Evolutionary conservation across 2,797 vertebrate species (phyloP), one percentile per base, ranked within the genome.

Genomic region (Lemur catta): DNA sequence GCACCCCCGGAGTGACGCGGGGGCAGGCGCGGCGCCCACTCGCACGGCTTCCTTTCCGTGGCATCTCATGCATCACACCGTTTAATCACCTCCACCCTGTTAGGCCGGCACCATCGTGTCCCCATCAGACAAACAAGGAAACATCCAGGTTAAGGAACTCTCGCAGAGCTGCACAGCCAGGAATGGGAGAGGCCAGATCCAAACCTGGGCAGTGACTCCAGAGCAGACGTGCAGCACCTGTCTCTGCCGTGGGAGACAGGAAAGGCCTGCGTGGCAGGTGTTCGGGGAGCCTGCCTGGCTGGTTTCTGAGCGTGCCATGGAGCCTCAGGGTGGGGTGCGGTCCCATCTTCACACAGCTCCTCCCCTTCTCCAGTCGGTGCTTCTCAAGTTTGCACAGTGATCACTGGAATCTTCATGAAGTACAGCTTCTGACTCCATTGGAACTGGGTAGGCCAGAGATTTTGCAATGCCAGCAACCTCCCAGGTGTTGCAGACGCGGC

Each of bases 221-320:
- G 8, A 24, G 4, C 5, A 0, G 30, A 15, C 0, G 7, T 18
- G 13, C 24, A 15, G 35, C 55, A 7, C 7, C 8, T 12, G 1
- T 43, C 24, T 14, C 67, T 8, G 3, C 26, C 9, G 1, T 1
- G 41, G n/a, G 26, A 26, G 22, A 17, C 11, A 46, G 43, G 76
- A 30, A 38, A 14, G 79, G 14, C 38, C 13, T 7, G 17, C 7
- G n/a, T 0, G 9, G 22, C 22, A 0, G 4, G 7, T 12, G 12
- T 3, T 8, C 12, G 18, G 18, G 10, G 4, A 63, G 15, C 6
- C 30, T 26, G 18, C 43, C 55, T 5, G 1, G 41, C 48, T 8
- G 0, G 38, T n/a, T 33, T 15, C 7, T 12, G 24, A 28, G 3
- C 22, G 28, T 0, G 8, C 8, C 9, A 0, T 4, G 12, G 55